Percentiles rank a stretch among this genome's conserved stretches.
Conservation (phyloP, 2,888 invertebrate genomes). For the Caenorhabditis macrosperma region DNA sequence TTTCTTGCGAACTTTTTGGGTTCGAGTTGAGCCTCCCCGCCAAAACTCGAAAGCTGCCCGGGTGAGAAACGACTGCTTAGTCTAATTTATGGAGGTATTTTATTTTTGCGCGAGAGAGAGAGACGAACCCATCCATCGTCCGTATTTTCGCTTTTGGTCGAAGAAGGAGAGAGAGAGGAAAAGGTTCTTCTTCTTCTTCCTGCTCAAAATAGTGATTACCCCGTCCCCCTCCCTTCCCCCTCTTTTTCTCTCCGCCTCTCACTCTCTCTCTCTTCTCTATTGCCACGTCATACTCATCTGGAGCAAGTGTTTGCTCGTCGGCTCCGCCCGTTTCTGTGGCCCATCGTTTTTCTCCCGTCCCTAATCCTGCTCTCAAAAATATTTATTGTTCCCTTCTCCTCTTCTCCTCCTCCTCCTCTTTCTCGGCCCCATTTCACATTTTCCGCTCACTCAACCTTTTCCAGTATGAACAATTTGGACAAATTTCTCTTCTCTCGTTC, state of each 20-base stretch:
- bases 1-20: background rate
- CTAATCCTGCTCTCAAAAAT: slow-evolving; percentile 39
- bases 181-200: too few relatives aligned
- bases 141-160: background rate
- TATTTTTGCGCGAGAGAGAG: background rate
- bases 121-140: background rate
- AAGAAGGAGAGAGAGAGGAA: too few relatives aligned
- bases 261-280: background rate
- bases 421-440: slow-evolving; percentile 17
- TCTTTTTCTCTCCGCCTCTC: background rate
- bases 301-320: slow-evolving; percentile 31
- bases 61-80: background rate
- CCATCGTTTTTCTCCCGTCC: slow-evolving; percentile 9
- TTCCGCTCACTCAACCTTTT: slow-evolving; percentile 28
- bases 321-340: slow-evolving; percentile 30
- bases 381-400: slow-evolving; percentile 42
- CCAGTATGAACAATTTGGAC: slow-evolving; percentile 25
- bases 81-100: slow-evolving; percentile 10
- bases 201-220: background rate
- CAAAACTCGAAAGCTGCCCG: background rate
- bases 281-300: slow-evolving; percentile 3
- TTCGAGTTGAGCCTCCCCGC: background rate
- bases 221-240: background rate
- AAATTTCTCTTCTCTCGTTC: slow-evolving; percentile 6
- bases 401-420: background rate